Evolutionary conservation across 2,113 vertebrate genomes (phyloP).

Genomic region (Tapirus terrestris): DNA sequence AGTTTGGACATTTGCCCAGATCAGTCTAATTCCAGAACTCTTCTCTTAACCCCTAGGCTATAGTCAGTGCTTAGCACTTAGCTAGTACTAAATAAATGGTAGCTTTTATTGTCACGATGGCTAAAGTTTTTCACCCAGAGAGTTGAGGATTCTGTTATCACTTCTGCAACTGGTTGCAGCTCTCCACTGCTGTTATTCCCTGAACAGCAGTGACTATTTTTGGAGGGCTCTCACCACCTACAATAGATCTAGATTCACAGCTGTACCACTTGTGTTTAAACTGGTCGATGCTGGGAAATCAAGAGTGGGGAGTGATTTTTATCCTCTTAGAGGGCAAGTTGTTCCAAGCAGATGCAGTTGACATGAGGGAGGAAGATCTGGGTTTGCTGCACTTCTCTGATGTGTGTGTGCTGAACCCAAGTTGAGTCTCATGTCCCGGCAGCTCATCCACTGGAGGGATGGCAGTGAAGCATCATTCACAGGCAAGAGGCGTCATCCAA

Average conservation of each 20-base stretch:
- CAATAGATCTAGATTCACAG: neutral
- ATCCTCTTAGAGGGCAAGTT: neutral
- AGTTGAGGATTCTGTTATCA: neutral
- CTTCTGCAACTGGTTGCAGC: neutral
- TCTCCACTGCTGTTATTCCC: neutral
- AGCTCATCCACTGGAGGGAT: neutral
- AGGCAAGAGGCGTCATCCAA: neutral
- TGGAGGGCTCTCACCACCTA: neutral
- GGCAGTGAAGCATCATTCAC: neutral
- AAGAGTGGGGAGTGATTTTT: neutral
- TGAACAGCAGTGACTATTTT: neutral
- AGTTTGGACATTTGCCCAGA: neutral
- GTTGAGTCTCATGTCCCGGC: neutral
- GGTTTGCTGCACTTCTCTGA: neutral
- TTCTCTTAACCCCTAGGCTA: neutral
- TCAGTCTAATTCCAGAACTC: neutral
- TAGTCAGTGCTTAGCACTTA: neutral
- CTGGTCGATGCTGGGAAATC: neutral
- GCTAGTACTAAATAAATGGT: neutral
- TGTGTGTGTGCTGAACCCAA: neutral
- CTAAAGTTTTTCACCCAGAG: neutral
- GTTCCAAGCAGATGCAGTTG: neutral
- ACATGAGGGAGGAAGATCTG: neutral
- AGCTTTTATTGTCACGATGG: neutral
- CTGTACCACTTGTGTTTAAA: neutral